Percentiles rank a stretch among this genome's conserved stretches.
These are phyloP conservation scores for Enteromius mattozi DNA, from an alignment of 2,797 vertebrate species.

Conservation along the genomic window DNA sequence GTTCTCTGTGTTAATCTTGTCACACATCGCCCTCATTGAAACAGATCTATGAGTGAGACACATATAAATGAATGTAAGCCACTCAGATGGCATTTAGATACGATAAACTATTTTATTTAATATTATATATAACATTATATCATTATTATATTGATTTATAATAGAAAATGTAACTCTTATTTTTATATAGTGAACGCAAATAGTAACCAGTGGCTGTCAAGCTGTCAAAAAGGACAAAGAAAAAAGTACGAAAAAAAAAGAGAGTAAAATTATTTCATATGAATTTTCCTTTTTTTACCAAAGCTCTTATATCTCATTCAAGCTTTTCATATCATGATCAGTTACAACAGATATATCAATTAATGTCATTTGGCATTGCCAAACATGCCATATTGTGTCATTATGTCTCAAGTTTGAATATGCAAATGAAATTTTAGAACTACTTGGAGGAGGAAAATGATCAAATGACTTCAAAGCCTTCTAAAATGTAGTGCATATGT, in stretches of 20 bases:
- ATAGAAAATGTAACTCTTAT: background rate
- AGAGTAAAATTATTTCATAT: background rate
- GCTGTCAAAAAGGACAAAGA: background rate
- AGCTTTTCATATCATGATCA: background rate
- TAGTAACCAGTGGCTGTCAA: background rate
- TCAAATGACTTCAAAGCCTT: background rate
- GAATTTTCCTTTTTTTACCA: background rate
- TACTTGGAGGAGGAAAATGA: background rate
- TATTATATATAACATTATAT: background rate
- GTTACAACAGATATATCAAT: background rate
- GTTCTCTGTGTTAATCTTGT: conserved; percentile 8
- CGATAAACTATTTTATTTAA: background rate
- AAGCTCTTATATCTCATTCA: background rate
- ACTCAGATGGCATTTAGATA: background rate
- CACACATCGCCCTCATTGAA: conserved; percentile 5
- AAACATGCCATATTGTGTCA: no score
- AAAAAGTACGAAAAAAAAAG: background rate
- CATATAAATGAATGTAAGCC: background rate
- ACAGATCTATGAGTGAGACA: background rate
- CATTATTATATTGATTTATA: background rate
- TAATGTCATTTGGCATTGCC: background rate
- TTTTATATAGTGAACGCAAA: background rate
- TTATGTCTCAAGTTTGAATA: background rate
- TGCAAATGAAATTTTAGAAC: background rate
- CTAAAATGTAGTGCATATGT: background rate